These are phyloP conservation scores for Pitta sordida DNA, from an alignment of 2,113 vertebrate species.

Conservation along the genomic window DNA sequence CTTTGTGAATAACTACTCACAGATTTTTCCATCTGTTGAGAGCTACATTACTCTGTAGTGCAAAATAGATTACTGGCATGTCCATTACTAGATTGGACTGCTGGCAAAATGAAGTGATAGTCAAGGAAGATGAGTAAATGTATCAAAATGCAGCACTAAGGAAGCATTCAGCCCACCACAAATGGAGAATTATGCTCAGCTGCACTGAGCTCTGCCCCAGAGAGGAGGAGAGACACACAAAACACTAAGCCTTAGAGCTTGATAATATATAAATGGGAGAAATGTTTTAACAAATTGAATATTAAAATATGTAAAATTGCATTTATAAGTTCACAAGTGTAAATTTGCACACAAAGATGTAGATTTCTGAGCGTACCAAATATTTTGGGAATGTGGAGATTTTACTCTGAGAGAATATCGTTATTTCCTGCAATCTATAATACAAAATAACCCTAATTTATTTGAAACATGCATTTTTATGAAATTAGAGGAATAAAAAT, in stretches of 20 bases:
- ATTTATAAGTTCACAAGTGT: not conserved
- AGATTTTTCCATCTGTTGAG: not conserved
- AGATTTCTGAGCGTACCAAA: not conserved
- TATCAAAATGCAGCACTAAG: not conserved
- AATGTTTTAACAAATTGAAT: not conserved
- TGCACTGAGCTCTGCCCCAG: not conserved
- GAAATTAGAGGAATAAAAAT: not conserved
- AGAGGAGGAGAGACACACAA: not conserved
- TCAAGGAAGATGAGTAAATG: not conserved
- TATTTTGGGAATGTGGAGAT: not conserved
- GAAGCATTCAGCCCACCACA: not conserved
- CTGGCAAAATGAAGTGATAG: not conserved
- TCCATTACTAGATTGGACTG: not conserved
- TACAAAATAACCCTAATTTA: not conserved
- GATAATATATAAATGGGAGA: not conserved
- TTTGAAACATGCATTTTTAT: not conserved
- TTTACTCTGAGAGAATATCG: not conserved
- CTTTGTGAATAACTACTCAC: not conserved
- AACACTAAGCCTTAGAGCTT: not conserved
- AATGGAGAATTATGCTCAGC: not conserved
- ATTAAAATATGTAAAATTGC: not conserved
- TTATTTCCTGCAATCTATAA: not conserved
- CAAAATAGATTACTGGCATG: not conserved
- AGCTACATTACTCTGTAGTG: not conserved
- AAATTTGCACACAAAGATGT: not conserved